phyloP scores from a whole-genome alignment of 2,797 vertebrate species.

The Amazonetta brasiliensis region DNA sequence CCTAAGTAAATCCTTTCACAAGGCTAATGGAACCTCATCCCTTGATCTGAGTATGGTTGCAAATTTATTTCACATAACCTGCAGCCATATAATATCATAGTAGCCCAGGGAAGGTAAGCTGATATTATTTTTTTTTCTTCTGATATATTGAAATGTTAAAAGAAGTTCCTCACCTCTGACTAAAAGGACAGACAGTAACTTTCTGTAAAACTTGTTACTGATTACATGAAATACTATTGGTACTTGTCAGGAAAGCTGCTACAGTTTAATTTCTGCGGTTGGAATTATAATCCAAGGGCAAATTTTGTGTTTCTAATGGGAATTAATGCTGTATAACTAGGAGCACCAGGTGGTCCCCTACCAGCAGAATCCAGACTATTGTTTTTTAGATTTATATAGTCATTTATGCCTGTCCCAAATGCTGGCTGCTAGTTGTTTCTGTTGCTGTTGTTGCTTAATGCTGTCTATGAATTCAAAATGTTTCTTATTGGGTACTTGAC shows the following conservation, averaged over 20 bases:
- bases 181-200: background rate
- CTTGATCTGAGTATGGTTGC: background rate
- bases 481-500: conserved; percentile 37
- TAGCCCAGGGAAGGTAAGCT: background rate
- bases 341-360: conserved; percentile 8
- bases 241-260: background rate
- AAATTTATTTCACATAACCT: background rate
- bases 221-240: background rate
- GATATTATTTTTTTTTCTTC: background rate
- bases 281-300: background rate
- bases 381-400: conserved; percentile 42
- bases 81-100: background rate
- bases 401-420: background rate
- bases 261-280: conserved; percentile 3
- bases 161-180: background rate
- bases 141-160: background rate
- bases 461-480: conserved; percentile 55
- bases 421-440: conserved; percentile 47
- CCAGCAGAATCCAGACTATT: background rate
- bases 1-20: background rate
- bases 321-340: conserved; percentile 11
- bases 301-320: conserved; percentile 18
- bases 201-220: background rate
- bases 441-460: conserved; percentile 45
- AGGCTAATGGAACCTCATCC: background rate